Evolutionary conservation across 2,797 vertebrate species (phyloP).

Genomic region (Etheostoma perlongum): DNA sequence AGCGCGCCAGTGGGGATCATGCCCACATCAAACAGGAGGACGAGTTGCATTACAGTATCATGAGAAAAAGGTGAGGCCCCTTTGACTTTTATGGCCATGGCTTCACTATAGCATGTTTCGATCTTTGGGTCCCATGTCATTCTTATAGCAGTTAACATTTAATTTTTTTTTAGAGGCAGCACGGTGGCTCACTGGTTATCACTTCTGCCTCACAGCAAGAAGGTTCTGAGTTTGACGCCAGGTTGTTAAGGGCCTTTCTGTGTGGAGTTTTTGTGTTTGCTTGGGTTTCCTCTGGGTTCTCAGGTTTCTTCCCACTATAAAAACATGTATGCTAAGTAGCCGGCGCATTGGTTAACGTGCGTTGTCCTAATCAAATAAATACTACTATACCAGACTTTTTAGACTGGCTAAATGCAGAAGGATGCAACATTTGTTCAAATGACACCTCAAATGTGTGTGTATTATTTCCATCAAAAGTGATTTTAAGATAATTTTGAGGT

Average conservation of each 20-base stretch:
- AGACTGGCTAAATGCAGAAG: not conserved
- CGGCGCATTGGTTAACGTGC: too few relatives aligned
- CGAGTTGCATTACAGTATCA: slow-evolving; percentile 92
- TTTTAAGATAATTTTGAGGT: slow-evolving; percentile 45
- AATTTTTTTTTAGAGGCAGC: too few relatives aligned
- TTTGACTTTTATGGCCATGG: not conserved
- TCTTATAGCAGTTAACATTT: not conserved
- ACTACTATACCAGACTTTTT: too few relatives aligned
- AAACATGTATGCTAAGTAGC: too few relatives aligned
- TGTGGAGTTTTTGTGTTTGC: too few relatives aligned
- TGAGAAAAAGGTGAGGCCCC: slow-evolving; percentile 94
- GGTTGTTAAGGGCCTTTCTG: too few relatives aligned
- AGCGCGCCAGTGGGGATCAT: slow-evolving; percentile 89
- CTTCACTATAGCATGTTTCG: not conserved
- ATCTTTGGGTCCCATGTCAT: slow-evolving; percentile 2
- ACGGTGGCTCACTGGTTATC: too few relatives aligned
- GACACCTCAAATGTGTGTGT: not conserved
- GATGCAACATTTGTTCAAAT: not conserved
- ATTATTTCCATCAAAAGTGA: slow-evolving; percentile 38
- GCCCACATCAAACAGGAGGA: slow-evolving; percentile 95
- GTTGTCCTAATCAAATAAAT: too few relatives aligned
- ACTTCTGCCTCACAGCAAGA: too few relatives aligned
- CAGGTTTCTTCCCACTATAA: too few relatives aligned
- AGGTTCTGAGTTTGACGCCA: too few relatives aligned
- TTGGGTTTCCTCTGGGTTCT: too few relatives aligned